A percentile compares a stretch with the other conserved stretches of the same genome.
phyloP scores from a whole-genome alignment of 1,140 invertebrate genomes.

The Brachionus koreanus region DNA sequence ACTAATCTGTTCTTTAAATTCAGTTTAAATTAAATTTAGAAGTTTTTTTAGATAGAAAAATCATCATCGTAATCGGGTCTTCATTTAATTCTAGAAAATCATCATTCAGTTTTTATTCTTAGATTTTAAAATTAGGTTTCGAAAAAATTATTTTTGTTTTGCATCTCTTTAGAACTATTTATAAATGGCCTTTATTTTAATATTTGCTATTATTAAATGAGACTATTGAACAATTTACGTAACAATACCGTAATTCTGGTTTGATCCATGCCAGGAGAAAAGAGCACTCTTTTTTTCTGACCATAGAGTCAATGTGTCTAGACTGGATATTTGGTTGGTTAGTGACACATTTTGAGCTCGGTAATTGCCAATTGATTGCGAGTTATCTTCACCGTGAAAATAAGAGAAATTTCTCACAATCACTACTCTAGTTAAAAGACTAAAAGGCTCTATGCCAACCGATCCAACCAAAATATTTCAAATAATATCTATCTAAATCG shows the following conservation, averaged over 20 bases:
- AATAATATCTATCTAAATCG: background rate
- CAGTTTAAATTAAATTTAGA: conserved; percentile 37
- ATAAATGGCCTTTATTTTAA: background rate
- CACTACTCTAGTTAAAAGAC: background rate
- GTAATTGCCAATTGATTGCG: background rate
- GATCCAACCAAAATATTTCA: too few species aligned
- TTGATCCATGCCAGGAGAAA: background rate
- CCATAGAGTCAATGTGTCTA: background rate
- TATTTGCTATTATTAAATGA: too few species aligned
- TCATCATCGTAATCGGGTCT: background rate
- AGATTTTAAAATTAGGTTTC: background rate
- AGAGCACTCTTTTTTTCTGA: background rate
- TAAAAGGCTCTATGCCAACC: background rate
- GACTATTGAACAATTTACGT: background rate
- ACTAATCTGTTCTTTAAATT: conserved; percentile 2
- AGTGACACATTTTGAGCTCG: background rate
- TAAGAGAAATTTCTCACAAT: background rate
- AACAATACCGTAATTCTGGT: background rate
- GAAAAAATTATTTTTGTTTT: background rate
- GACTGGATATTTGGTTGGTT: background rate
- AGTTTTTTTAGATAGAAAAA: conserved; percentile 34
- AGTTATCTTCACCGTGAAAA: background rate
- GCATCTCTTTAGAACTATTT: background rate
- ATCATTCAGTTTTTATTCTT: conserved; percentile 38
- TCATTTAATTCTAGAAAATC: background rate